Evolutionary conservation across 2,888 invertebrate species (phyloP), one percentile per base, ranked within the genome.

Genomic region (Chrysina gloriosa): DNA sequence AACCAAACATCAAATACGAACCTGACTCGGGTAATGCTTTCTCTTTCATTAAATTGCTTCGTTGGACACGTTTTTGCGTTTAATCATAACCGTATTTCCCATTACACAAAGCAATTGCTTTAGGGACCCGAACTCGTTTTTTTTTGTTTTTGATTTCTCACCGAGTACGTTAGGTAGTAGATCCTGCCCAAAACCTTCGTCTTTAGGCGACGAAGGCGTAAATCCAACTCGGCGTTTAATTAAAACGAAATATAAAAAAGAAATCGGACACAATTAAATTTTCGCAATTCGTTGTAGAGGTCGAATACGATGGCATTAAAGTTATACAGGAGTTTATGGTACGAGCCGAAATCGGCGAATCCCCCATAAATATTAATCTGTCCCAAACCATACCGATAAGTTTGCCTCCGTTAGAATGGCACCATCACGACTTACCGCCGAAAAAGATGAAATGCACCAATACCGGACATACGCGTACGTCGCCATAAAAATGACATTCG

Each of bases 401-500:
- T 39, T 83, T 88, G 34, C 85, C 87, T 1, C 82, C 84, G 54
- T 80, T 91, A 7, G 78, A 82, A 42, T 89, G 89, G 88, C 82
- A 82, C 69, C 86, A 89, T 77, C 87, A 87, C 69, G 86, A 89
- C 29, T 78, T 86, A 1, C 82, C 81, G 47, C 90, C 90, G 0
- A 88, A 87, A 74, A 89, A 89, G 78, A 81, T 90, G 70, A 90
- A 90, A 78, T 68, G 91, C 14, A 88, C 88, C 0, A 91, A 91
- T 73, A 89, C 89, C n/a, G 90, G 90, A 63, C 86, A 86, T 69
- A 90, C 89, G 42, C 82, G 90, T 90, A 77, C 82, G 81, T 58
- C 23, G 19, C n/a, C 3, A 7, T 4, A 21, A 21, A 3, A 34
- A 4, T 7, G 16, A 19, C n/a, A 3, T 56, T 36, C 7, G 19